Evolutionary conservation across 2,113 vertebrate genomes (phyloP).

Genomic region (Thinocorus orbignyianus): DNA sequence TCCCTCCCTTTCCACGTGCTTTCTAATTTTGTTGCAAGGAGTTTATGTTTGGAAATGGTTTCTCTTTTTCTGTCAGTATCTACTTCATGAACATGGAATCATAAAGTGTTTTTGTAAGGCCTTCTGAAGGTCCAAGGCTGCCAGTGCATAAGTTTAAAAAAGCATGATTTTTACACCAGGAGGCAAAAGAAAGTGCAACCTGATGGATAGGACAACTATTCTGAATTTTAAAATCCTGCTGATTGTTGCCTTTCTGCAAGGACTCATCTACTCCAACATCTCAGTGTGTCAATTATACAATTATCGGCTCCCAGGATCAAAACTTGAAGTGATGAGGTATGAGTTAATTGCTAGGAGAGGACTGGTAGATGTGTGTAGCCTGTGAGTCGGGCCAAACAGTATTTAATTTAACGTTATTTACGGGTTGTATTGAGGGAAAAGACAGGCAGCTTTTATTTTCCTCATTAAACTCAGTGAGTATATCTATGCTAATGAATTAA

Average conservation of each 20-base stretch:
- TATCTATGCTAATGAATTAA: background rate
- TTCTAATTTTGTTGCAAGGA: background rate
- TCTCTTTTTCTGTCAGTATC: background rate
- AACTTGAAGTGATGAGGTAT: background rate
- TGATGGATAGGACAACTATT: background rate
- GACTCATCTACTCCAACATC: background rate
- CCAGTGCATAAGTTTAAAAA: background rate
- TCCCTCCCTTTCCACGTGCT: background rate
- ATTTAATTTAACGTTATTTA: background rate
- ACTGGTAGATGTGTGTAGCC: background rate
- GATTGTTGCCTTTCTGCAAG: background rate
- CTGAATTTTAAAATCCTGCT: background rate
- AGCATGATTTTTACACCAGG: background rate
- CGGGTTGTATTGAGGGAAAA: background rate
- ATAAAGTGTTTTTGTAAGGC: background rate
- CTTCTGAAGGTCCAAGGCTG: background rate
- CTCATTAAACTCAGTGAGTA: background rate
- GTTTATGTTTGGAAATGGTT: background rate
- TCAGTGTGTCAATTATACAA: background rate
- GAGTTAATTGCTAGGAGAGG: background rate
- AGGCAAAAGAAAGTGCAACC: background rate
- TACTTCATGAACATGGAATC: background rate
- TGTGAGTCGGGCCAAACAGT: background rate
- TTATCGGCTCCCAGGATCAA: background rate
- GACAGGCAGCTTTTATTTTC: background rate